Conservation (phyloP, 30 jellyfish, hydroid and myxozoan genomes). For the Aurelia coerulea region DNA sequence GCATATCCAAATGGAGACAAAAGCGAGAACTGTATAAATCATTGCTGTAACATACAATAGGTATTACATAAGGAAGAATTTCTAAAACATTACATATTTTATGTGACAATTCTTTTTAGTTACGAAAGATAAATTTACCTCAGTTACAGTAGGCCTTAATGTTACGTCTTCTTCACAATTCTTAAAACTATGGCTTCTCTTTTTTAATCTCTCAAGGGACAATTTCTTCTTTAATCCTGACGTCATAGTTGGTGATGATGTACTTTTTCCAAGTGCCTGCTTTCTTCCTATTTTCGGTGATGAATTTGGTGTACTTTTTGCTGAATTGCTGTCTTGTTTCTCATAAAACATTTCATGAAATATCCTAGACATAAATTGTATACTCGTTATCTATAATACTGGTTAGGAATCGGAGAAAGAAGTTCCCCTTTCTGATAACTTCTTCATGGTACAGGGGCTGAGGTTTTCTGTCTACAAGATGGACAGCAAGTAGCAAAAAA, state of each 20-base stretch:
- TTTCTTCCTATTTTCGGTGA: conserved; percentile 30
- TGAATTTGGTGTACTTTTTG: conserved; percentile 46
- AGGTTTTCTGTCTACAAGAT: too few relatives aligned
- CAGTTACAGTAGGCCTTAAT: conserved; percentile 38
- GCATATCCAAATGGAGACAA: too few relatives aligned
- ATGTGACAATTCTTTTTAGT: too few relatives aligned
- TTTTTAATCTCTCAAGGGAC: conserved; percentile 59
- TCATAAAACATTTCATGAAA: conserved; percentile 76
- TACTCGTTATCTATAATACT: too few relatives aligned
- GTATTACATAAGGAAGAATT: too few relatives aligned
- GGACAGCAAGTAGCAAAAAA: too few relatives aligned
- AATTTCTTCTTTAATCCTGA: conserved; percentile 62
- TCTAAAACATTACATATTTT: too few relatives aligned
- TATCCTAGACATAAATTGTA: conserved; percentile 48
- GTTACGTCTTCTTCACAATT: conserved; percentile 49
- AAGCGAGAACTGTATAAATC: too few relatives aligned
- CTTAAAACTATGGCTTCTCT: conserved; percentile 59
- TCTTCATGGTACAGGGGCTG: too few relatives aligned
- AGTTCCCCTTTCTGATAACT: too few relatives aligned
- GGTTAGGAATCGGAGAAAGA: too few relatives aligned
- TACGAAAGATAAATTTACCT: conserved; percentile 20
- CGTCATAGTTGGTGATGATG: conserved; percentile 64
- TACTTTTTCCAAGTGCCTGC: neutral
- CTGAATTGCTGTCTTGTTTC: conserved; percentile 27
- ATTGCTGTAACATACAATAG: too few relatives aligned